These are phyloP conservation scores for Dipodomys stephensi DNA, from an alignment of 2,113 vertebrate genomes.

Conservation along the genomic window DNA sequence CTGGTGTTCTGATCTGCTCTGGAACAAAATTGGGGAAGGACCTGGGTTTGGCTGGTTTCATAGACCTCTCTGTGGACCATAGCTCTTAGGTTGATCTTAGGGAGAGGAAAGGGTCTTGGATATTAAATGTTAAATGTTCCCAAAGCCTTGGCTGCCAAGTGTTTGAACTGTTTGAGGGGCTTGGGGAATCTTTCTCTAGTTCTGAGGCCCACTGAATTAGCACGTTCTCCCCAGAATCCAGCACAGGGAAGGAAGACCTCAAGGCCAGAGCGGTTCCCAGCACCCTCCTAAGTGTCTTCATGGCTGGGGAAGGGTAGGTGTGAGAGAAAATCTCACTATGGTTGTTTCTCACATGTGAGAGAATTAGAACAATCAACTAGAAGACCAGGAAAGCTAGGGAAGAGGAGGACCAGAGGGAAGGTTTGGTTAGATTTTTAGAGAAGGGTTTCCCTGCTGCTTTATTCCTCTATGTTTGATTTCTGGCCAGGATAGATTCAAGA, in stretches of 20 bases:
- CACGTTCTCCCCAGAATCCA: not conserved
- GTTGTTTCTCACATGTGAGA: not conserved
- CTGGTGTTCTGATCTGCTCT: not conserved
- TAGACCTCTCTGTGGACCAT: not conserved
- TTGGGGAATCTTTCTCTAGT: conserved; percentile 17
- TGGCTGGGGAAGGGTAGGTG: not conserved
- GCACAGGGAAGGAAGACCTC: not conserved
- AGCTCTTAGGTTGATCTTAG: not conserved
- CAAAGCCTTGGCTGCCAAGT: conserved; percentile 23
- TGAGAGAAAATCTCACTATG: not conserved
- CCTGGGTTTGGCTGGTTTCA: not conserved
- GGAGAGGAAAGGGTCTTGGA: not conserved
- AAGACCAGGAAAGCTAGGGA: not conserved
- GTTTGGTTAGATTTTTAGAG: not conserved
- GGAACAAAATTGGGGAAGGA: not conserved
- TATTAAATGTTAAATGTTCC: conserved; percentile 19
- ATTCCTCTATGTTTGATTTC: not conserved
- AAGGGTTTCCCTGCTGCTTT: not conserved
- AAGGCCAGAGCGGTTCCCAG: not conserved
- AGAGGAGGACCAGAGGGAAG: no score
- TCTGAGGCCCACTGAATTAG: conserved; percentile 31
- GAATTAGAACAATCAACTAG: not conserved
- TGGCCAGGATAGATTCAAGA: not conserved
- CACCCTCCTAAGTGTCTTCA: not conserved
- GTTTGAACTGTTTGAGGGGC: not conserved